phyloP scores from a whole-genome alignment of 35 echinoderm and acorn worm species.

The Eucidaris tribuloides region DNA sequence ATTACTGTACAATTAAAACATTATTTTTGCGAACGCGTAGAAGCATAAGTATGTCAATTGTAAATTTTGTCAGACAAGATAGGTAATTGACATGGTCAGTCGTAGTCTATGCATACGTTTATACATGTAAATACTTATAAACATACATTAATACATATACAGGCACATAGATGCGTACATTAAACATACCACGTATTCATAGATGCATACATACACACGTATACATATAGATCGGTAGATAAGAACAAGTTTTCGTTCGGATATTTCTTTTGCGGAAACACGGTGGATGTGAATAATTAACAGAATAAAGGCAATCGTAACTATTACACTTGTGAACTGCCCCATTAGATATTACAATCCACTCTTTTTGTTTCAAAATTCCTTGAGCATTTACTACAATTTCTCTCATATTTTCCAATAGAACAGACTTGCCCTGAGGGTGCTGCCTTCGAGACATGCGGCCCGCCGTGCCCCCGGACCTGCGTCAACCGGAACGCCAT shows the following conservation, averaged over 20 bases:
- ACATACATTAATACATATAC: no score
- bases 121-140: no score
- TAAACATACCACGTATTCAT: no score
- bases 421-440: conserved; percentile 33
- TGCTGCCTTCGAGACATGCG: conserved; percentile 26
- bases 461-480: conserved; percentile 26
- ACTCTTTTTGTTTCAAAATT: neutral
- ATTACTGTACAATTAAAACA: neutral
- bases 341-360: neutral
- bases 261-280: neutral
- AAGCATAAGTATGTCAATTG: neutral
- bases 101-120: no score
- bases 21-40: neutral
- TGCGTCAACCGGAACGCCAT: conserved; percentile 18
- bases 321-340: neutral
- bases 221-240: no score
- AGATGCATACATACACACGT: no score
- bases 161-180: no score
- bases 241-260: neutral
- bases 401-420: neutral
- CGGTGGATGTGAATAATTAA: neutral
- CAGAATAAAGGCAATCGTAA: neutral
- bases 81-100: neutral
- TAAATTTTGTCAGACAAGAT: neutral
- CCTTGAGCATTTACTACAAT: neutral